These are phyloP conservation scores for Idaea dimidiata DNA, from an alignment of 2,888 invertebrate species.

Conservation along the genomic window DNA sequence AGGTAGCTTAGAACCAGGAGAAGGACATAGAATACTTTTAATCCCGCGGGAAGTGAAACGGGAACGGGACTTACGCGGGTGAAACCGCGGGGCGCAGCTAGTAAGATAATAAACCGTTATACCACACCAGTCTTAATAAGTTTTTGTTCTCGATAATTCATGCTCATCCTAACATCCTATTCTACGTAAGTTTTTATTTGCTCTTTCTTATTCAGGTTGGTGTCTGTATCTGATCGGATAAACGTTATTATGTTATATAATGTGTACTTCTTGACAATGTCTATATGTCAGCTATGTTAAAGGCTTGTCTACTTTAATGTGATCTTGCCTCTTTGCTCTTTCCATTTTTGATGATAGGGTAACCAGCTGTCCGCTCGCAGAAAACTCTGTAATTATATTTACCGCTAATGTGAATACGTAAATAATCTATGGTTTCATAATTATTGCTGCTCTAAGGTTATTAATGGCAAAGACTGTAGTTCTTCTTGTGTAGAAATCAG, in stretches of 20 bases:
- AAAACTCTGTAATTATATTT: conserved; percentile 23
- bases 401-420: conserved; percentile 19
- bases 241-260: conserved; percentile 33
- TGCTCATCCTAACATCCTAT: conserved; percentile 36
- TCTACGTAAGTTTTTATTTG: conserved; percentile 25
- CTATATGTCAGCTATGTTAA: conserved; percentile 23
- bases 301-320: conserved; percentile 33
- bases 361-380: conserved; percentile 20
- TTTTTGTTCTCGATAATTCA: conserved; percentile 43
- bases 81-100: too few species aligned
- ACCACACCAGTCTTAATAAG: conserved; percentile 30
- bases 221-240: conserved; percentile 21
- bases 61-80: too few species aligned
- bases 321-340: conserved; percentile 34
- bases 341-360: conserved; percentile 23
- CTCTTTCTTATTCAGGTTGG: conserved; percentile 14
- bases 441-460: neutral
- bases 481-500: neutral
- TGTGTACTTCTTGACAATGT: conserved; percentile 29
- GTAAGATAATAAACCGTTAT: conserved; percentile 32
- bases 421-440: conserved; percentile 5
- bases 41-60: too few species aligned
- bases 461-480: neutral
- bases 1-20: too few species aligned
- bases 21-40: too few species aligned